Percentiles rank a stretch among this genome's conserved stretches.
Evolutionary conservation across 1,140 invertebrate species (phyloP).

Genomic region (Drosophila yakuba): DNA sequence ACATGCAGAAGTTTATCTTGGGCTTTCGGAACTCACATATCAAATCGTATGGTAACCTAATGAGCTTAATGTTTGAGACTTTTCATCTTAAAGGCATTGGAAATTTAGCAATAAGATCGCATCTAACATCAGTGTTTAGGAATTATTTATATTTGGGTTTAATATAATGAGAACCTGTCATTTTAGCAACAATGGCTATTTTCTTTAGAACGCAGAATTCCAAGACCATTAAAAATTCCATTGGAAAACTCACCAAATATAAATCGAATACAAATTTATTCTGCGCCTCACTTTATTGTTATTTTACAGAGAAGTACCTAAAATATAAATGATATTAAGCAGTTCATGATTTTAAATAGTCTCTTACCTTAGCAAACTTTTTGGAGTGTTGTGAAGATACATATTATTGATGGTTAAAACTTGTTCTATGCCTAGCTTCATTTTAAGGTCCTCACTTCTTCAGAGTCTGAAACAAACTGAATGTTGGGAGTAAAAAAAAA

Average conservation of each 20-base stretch:
- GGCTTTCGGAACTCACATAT: background rate
- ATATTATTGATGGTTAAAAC: no score
- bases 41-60: constrained; percentile 1
- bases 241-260: no score
- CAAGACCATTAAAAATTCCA: no score
- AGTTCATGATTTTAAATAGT: background rate
- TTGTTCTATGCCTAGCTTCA: no score
- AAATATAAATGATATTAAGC: background rate
- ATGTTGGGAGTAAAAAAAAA: constrained; percentile 24
- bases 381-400: background rate
- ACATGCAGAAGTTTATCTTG: constrained; percentile 14
- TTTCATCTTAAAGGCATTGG: background rate
- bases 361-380: background rate
- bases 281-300: no score
- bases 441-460: background rate
- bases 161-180: background rate
- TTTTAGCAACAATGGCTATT: no score
- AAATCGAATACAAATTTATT: no score
- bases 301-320: background rate
- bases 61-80: background rate
- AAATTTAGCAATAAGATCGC: background rate
- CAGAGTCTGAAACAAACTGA: constrained; percentile 38
- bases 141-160: background rate
- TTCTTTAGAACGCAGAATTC: no score
- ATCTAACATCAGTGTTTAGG: no score